Conservation (phyloP, 2,888 invertebrate species). For the Quadroppia sp. region DNA sequence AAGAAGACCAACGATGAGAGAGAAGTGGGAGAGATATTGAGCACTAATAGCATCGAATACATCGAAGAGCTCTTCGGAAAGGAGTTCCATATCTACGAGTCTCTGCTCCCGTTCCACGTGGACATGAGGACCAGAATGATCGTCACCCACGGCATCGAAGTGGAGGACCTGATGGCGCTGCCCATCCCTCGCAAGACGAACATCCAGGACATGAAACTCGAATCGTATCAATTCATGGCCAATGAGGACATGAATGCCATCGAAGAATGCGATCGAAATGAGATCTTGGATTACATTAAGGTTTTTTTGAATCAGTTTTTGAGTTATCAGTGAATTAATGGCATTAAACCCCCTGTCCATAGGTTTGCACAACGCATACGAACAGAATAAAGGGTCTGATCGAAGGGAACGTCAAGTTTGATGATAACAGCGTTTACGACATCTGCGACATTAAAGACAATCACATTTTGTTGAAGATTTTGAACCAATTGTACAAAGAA, state of each 20-base stretch:
- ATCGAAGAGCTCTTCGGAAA: background rate
- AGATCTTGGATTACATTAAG: background rate
- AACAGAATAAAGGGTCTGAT: no score
- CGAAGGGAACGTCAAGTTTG: constrained; percentile 42
- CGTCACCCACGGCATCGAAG: constrained; percentile 7
- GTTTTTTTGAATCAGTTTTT: no score
- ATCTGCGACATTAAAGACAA: constrained; percentile 42
- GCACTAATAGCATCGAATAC: no score
- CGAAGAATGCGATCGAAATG: background rate
- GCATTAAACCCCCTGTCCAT: no score
- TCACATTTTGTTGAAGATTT: constrained; percentile 62
- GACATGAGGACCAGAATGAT: background rate
- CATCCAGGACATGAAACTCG: background rate
- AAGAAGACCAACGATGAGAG: background rate
- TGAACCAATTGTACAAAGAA: no score
- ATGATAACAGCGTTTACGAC: no score
- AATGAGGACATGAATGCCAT: background rate
- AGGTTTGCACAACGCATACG: no score
- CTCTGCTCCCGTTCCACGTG: background rate
- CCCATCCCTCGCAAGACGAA: background rate
- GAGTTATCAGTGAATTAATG: no score
- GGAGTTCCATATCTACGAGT: background rate
- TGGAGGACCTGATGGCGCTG: background rate
- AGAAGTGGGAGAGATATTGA: no score
- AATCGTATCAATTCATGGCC: constrained; percentile 24